Percentiles rank a stretch among this genome's conserved stretches.
Conservation (phyloP, 1,140 invertebrate genomes). For the Penaeus japonicus region DNA sequence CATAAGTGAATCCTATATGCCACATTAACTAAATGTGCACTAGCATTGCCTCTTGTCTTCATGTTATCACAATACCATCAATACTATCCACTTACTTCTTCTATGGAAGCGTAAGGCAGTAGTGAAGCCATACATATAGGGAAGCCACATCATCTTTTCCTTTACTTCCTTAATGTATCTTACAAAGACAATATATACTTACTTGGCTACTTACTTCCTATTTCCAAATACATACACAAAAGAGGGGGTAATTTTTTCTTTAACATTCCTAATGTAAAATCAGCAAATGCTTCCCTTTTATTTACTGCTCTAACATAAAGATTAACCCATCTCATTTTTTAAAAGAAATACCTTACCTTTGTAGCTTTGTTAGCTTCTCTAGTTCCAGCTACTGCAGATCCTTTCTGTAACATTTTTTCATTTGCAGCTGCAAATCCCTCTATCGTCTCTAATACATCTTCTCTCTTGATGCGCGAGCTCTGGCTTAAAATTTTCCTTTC, state of each 20-base stretch:
- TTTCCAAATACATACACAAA: too few species aligned
- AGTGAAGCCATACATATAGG: too few species aligned
- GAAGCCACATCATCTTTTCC: too few species aligned
- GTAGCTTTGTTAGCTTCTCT: conserved; percentile 36
- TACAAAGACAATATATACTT: background rate
- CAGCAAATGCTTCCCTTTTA: too few species aligned
- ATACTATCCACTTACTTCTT: too few species aligned
- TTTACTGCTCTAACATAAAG: background rate
- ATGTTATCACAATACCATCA: background rate
- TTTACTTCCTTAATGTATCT: background rate
- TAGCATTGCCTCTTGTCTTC: background rate
- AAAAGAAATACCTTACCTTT: background rate
- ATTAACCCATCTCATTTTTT: background rate
- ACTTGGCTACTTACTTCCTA: too few species aligned
- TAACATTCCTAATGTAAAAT: too few species aligned
- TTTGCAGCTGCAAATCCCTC: conserved; percentile 24
- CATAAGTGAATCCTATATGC: too few species aligned
- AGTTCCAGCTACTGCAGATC: conserved; percentile 1
- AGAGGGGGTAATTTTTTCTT: too few species aligned
- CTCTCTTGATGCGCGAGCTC: background rate
- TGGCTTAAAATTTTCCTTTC: conserved; percentile 39
- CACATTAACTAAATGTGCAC: too few species aligned
- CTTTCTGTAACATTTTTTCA: conserved; percentile 27
- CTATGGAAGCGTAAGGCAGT: too few species aligned
- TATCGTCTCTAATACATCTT: conserved; percentile 8